Evolutionary conservation across 2,113 vertebrate species (phyloP).

Genomic region (Plotosus lineatus): DNA sequence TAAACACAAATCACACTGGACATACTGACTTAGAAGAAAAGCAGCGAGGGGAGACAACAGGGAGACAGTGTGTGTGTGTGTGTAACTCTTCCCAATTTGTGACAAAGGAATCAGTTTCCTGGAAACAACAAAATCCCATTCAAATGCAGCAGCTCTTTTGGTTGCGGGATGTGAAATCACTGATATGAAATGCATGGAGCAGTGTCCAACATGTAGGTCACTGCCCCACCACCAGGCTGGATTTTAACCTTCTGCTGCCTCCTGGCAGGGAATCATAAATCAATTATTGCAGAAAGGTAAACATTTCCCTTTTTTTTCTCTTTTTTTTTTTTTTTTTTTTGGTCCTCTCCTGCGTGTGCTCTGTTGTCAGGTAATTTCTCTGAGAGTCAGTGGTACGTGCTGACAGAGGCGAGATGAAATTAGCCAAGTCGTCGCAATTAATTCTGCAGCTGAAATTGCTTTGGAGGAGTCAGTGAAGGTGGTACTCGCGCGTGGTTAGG

Average conservation of each 20-base stretch:
- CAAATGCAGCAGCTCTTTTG: conserved; percentile 25
- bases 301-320: conserved; percentile 45
- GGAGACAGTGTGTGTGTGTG: conserved; percentile 22
- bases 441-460: conserved; percentile 39
- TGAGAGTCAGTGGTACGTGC: conserved; percentile 24
- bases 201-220: conserved; percentile 43
- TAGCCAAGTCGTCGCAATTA: conserved; percentile 49
- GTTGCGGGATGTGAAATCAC: not conserved
- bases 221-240: conserved; percentile 22
- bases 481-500: conserved; percentile 37
- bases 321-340: conserved; percentile 22
- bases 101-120: conserved; percentile 22
- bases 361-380: conserved; percentile 51
- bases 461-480: conserved; percentile 11
- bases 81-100: conserved; percentile 41
- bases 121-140: conserved; percentile 27
- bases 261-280: conserved; percentile 47
- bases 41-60: not conserved
- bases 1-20: conserved; percentile 22
- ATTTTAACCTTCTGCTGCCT: conserved; percentile 50
- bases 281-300: conserved; percentile 48
- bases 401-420: conserved; percentile 44
- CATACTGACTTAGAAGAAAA: conserved; percentile 30
- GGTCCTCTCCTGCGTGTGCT: not conserved
- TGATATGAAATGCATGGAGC: conserved; percentile 36